Conservation (phyloP, 2,888 invertebrate genomes). For the Tetropium fuscum region DNA sequence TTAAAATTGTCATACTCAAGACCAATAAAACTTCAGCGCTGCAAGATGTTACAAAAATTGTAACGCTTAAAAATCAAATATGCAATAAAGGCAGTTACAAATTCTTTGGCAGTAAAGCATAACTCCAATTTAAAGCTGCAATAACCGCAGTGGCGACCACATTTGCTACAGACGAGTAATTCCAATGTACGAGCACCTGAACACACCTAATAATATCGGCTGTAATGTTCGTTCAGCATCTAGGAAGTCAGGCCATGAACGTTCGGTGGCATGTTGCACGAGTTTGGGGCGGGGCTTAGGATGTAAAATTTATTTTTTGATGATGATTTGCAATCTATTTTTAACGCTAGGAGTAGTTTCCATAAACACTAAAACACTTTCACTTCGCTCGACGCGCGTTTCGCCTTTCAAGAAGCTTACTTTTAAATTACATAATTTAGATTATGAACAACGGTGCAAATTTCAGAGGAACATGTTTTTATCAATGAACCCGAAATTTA, state of each 20-base stretch:
- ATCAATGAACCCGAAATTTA: too few relatives aligned
- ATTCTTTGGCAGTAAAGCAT: constrained; percentile 15
- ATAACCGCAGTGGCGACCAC: constrained; percentile 17
- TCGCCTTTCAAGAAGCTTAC: too few relatives aligned
- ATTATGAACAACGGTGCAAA: too few relatives aligned
- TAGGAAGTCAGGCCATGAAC: not conserved
- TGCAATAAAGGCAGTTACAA: constrained; percentile 21
- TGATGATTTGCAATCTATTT: too few relatives aligned
- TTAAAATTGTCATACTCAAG: not conserved
- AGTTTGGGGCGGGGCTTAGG: not conserved
- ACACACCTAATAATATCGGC: constrained; percentile 17
- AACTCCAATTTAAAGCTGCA: constrained; percentile 17
- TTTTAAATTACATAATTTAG: too few relatives aligned
- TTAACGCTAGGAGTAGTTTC: too few relatives aligned
- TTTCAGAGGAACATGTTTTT: too few relatives aligned
- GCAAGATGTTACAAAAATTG: constrained; percentile 4
- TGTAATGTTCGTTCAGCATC: constrained; percentile 6
- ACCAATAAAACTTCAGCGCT: not conserved
- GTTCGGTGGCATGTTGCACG: constrained; percentile 5
- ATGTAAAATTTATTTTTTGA: too few relatives aligned
- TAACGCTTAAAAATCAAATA: constrained; percentile 17
- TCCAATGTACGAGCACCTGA: constrained; percentile 13
- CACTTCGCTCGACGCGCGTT: too few relatives aligned
- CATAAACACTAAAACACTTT: too few relatives aligned
- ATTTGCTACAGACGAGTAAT: constrained; percentile 22